Base-by-base conservation (phyloP, 1,140 invertebrate genomes). In the Vanessa atalanta region DNA sequence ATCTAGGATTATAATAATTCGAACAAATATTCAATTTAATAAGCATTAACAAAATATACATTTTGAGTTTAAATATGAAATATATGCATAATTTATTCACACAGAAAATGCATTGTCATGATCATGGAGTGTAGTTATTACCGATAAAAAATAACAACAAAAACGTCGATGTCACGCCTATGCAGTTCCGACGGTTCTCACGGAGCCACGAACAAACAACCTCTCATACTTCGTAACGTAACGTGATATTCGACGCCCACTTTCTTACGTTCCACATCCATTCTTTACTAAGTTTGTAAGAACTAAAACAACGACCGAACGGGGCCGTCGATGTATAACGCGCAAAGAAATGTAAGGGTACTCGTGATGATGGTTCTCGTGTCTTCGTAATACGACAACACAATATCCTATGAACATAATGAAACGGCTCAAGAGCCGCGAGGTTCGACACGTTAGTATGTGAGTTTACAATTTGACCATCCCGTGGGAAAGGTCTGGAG, bases 151-250 rank as follows among this genome's bases (percentile, higher is more conserved):
- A 79, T 71, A 69, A 85, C 60, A 60, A 88, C 81, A 89, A 89
- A 89, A 88, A 88, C 84, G 79, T 82, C 84, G 78, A 89, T 90
- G 88, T 90, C 90, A 90, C 88, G 88, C 88, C 86, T 84, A 89
- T 91, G 86, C 88, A 89, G 83, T 86, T 85, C 83, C 73, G 75
- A 80, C 79, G 87, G 83, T 90, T 92, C 90, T 89, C 90, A 90
- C 88, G 90, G 68, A 60, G 13, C 81, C 81, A 74, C 80, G 81
- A 87, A 78, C 87, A 90, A 90, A 90, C 85, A 92, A 79, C 84
- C 75, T 68, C 83, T 79, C 66, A 71, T 83, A 86, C 82, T 63
- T 66, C 67, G 82, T 81, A 74, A 70, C 73, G 85, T 83, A 87
- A 88, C 80, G 78, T 76, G 83, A 88, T 78, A 82, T 79, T 70